These are phyloP conservation scores for Formicarius rufipectus DNA, from an alignment of 2,113 vertebrate genomes.

Conservation along the genomic window DNA sequence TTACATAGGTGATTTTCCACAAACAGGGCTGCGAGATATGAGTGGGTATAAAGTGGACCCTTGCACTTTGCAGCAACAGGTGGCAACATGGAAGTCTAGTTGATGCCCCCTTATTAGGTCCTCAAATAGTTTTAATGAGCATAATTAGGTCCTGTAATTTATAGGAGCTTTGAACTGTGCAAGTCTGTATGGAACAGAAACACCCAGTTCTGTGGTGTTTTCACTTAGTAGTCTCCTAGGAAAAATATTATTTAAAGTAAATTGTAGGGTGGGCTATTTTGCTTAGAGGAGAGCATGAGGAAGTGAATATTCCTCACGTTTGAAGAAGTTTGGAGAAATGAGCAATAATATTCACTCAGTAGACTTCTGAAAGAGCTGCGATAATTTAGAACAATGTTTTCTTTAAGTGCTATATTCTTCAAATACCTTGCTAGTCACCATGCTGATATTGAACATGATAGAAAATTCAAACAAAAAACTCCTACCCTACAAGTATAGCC, in stretches of 20 bases:
- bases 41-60: not conserved
- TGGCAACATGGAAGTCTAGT: not conserved
- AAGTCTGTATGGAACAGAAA: not conserved
- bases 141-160: not conserved
- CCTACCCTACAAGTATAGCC: not conserved
- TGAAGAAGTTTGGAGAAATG: not conserved
- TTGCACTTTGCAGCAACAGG: not conserved
- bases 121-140: not conserved
- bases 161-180: not conserved
- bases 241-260: not conserved
- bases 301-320: not conserved
- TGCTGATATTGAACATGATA: not conserved
- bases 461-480: not conserved
- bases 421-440: not conserved
- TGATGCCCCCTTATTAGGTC: not conserved
- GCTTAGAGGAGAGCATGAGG: not conserved
- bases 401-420: not conserved
- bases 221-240: not conserved
- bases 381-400: not conserved
- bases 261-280: not conserved
- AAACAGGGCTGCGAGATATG: not conserved
- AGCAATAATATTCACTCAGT: not conserved
- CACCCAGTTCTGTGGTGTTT: not conserved
- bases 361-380: not conserved
- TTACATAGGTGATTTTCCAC: not conserved